phyloP scores from a whole-genome alignment of 2,888 invertebrate species.

The Ctenicera cuprea region DNA sequence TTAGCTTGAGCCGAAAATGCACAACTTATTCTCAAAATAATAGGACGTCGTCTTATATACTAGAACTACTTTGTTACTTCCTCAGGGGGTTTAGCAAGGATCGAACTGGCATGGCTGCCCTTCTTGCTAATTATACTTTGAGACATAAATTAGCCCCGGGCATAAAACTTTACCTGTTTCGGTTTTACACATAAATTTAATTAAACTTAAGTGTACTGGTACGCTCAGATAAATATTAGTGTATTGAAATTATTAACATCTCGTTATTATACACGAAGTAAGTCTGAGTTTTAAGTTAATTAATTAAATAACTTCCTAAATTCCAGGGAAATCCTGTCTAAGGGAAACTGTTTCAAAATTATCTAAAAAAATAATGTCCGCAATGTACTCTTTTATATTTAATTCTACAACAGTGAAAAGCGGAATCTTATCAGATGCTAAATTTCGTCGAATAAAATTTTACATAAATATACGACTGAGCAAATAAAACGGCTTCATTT shows the following conservation, averaged over 20 bases:
- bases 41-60: neutral
- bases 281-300: no score
- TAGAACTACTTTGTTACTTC: neutral
- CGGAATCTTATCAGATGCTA: conserved; percentile 19
- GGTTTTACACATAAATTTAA: conserved; percentile 28
- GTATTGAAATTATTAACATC: no score
- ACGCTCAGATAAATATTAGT: no score
- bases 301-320: no score
- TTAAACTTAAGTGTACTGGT: neutral
- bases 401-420: neutral
- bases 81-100: conserved; percentile 1
- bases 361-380: neutral
- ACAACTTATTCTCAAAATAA: conserved; percentile 13
- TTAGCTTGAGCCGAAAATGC: neutral
- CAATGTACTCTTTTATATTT: neutral
- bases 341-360: neutral
- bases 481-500: conserved; percentile 36
- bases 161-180: conserved; percentile 6
- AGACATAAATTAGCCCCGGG: conserved; percentile 18
- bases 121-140: conserved; percentile 16
- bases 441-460: conserved; percentile 26
- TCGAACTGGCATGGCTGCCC: neutral
- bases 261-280: no score
- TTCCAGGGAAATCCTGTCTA: neutral
- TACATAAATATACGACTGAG: conserved; percentile 26